These are phyloP conservation scores for Ephestia elutella DNA, from an alignment of 1,140 invertebrate species.

Conservation along the genomic window DNA sequence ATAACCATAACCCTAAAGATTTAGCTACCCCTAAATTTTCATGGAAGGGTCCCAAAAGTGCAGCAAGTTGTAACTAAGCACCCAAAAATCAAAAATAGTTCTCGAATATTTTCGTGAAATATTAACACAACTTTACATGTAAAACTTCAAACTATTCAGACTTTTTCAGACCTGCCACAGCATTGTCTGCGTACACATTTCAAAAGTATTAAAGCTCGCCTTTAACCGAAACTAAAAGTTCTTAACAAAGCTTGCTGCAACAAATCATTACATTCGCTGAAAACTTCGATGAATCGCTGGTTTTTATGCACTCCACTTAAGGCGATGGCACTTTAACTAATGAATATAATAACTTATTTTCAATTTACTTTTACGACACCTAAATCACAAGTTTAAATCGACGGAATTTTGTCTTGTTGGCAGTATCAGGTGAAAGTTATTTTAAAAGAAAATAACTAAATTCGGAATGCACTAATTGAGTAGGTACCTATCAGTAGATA, in stretches of 20 bases:
- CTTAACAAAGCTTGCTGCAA: not conserved
- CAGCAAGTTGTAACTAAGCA: too few species aligned
- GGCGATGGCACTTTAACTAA: conserved; percentile 1
- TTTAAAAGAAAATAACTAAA: too few species aligned
- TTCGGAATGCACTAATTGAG: too few species aligned
- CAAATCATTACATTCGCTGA: not conserved
- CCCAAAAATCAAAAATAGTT: too few species aligned
- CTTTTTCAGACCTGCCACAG: not conserved
- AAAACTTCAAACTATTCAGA: not conserved
- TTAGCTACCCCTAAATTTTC: too few species aligned
- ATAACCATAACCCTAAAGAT: too few species aligned
- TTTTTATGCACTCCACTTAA: not conserved
- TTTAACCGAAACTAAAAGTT: not conserved
- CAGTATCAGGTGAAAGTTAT: too few species aligned
- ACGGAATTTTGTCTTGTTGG: too few species aligned
- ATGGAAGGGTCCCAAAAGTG: too few species aligned
- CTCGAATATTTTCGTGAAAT: too few species aligned
- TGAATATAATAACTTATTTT: not conserved
- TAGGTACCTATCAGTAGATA: too few species aligned
- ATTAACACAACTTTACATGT: too few species aligned
- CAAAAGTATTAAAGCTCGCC: not conserved
- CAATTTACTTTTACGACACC: not conserved
- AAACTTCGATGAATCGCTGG: not conserved
- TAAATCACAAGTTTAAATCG: not conserved
- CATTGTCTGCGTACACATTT: not conserved